Conservation (phyloP, 1,140 invertebrate genomes). For the Apis mellifera region Amel_HAv3.1 CM009931.2:21557001-21557500, state of each 20-base stretch:
- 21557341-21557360: constrained; percentile 48
- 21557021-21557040: no score
- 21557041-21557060: no score
- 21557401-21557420: constrained; percentile 20
- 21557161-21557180: not conserved
- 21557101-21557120: not conserved
- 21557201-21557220: constrained; percentile 51
- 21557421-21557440: not conserved
- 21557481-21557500: no score
- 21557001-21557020: not conserved
- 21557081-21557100: constrained; percentile 2
- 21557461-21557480: constrained; percentile 1
- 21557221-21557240: constrained; percentile 29
- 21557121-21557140: not conserved
- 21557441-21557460: not conserved
- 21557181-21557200: not conserved
- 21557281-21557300: constrained; percentile 28
- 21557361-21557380: constrained; percentile 57
- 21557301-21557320: constrained; percentile 52
- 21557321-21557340: constrained; percentile 56
- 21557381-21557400: constrained; percentile 29
- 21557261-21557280: constrained; percentile 1
- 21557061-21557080: not conserved
- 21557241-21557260: constrained; percentile 31
- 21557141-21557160: not conserved